Conservation (phyloP, 2,888 invertebrate species). For the Thereva nobilitata region DNA sequence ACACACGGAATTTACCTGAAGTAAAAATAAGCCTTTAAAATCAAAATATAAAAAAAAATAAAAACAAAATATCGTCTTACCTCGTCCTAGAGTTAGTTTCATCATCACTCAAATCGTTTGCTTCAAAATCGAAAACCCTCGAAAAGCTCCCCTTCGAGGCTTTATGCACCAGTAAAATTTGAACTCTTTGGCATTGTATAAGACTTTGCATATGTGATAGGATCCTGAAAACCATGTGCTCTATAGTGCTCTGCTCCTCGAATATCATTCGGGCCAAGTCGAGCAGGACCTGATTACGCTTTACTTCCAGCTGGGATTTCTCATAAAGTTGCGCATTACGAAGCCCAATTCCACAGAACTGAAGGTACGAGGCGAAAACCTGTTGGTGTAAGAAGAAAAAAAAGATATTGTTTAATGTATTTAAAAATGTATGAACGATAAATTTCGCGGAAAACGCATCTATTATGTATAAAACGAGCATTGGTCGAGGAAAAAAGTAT, state of each 20-base stretch:
- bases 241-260: slow-evolving; percentile 95
- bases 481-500: no score
- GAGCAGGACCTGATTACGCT: slow-evolving; percentile 90
- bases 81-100: slow-evolving; percentile 79
- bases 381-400: slow-evolving; percentile 52
- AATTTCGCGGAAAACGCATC: no score
- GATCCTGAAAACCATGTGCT: slow-evolving; percentile 92
- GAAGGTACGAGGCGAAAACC: slow-evolving; percentile 89
- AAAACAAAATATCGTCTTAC: slow-evolving; percentile 52
- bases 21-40: no score
- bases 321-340: slow-evolving; percentile 96
- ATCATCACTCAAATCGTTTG: slow-evolving; percentile 82
- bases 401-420: not conserved
- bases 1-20: no score
- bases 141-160: slow-evolving; percentile 91
- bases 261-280: slow-evolving; percentile 96
- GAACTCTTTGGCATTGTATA: slow-evolving; percentile 92
- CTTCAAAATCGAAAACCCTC: slow-evolving; percentile 91
- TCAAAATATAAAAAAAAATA: not conserved
- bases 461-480: no score
- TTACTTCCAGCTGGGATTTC: slow-evolving; percentile 91
- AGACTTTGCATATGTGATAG: slow-evolving; percentile 91
- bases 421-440: no score
- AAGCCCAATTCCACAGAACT: slow-evolving; percentile 94
- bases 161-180: slow-evolving; percentile 90